These are phyloP conservation scores for Agrypnus murinus DNA, from an alignment of 2,888 invertebrate species.

Conservation along the genomic window DNA sequence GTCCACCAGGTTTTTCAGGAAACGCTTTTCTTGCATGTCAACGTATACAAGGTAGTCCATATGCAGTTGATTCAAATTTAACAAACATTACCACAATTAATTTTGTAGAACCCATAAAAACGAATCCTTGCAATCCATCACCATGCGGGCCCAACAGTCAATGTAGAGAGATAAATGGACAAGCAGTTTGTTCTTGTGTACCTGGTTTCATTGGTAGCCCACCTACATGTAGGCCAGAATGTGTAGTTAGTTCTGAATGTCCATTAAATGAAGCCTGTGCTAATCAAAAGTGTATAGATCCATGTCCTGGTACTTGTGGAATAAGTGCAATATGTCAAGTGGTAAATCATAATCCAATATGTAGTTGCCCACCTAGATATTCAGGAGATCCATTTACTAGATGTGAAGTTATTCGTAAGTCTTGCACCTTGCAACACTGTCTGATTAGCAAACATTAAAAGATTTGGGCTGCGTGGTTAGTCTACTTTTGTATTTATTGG, in stretches of 20 bases:
- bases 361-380: constrained; percentile 78
- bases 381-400: constrained; percentile 83
- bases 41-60: constrained; percentile 72
- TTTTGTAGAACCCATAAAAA: constrained; percentile 62
- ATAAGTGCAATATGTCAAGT: constrained; percentile 81
- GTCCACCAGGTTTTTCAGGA: constrained; percentile 81
- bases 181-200: constrained; percentile 79
- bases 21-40: constrained; percentile 82
- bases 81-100: neutral
- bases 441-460: too few relatives aligned
- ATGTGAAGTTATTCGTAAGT: constrained; percentile 68
- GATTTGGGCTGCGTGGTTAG: too few relatives aligned
- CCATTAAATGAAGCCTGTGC: constrained; percentile 78
- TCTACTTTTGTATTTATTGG: too few relatives aligned
- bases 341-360: constrained; percentile 83
- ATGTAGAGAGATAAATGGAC: constrained; percentile 71
- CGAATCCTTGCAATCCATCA: constrained; percentile 76
- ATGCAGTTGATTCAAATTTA: neutral
- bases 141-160: constrained; percentile 79
- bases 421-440: constrained; percentile 49
- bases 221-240: constrained; percentile 79
- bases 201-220: constrained; percentile 82
- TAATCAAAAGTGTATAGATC: constrained; percentile 80
- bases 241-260: constrained; percentile 82
- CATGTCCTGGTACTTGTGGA: constrained; percentile 82